Evolutionary conservation across 2,888 invertebrate genomes (phyloP).

Genomic region (Macrosiphum euphorbiae): DNA sequence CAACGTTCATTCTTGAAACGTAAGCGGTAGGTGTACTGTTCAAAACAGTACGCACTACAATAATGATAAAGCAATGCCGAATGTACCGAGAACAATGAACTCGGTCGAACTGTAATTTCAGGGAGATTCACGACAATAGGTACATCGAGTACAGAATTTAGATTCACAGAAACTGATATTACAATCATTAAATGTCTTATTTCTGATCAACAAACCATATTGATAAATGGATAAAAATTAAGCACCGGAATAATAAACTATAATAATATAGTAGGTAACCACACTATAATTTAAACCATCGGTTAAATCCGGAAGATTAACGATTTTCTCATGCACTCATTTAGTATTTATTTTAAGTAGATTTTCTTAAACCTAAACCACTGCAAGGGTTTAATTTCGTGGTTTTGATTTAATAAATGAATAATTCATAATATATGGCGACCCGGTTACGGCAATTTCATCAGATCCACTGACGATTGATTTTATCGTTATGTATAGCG

Average conservation of each 20-base stretch:
- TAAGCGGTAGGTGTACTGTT: not conserved
- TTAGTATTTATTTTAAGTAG: constrained; percentile 47
- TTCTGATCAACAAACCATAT: not conserved
- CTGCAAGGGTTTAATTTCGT: not conserved
- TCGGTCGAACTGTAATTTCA: constrained; percentile 1
- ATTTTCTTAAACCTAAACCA: constrained; percentile 7
- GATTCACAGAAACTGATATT: not conserved
- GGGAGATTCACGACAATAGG: not conserved
- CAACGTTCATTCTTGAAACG: not conserved
- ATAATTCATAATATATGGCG: constrained; percentile 35
- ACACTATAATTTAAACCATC: not conserved
- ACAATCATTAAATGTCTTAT: constrained; percentile 22
- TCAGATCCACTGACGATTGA: not conserved
- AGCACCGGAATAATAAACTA: not conserved
- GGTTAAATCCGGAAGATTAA: not conserved
- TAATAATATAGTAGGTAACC: not conserved
- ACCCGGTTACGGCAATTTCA: not conserved
- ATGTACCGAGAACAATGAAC: constrained; percentile 21
- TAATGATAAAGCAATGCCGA: constrained; percentile 28
- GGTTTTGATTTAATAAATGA: constrained; percentile 36
- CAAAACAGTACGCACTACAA: not conserved
- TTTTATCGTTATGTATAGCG: not conserved
- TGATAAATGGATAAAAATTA: constrained; percentile 15
- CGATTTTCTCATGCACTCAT: constrained; percentile 26
- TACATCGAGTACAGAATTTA: not conserved